phyloP scores from a whole-genome alignment of 2,888 invertebrate genomes.

The Ophioninae sp. region DNA sequence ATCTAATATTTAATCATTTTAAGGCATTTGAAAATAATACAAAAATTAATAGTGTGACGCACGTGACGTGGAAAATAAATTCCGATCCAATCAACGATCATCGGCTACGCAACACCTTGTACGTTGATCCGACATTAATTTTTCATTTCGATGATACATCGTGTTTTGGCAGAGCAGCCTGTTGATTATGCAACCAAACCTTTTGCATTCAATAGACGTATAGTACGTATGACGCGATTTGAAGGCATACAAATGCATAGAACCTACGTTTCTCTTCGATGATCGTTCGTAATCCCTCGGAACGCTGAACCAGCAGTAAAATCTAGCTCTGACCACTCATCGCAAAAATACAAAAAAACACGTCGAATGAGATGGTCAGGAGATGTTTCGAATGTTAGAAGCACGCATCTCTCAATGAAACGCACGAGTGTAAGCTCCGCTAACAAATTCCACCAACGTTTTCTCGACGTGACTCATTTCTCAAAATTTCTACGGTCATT shows the following conservation, averaged over 20 bases:
- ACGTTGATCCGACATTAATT: slow-evolving; percentile 8
- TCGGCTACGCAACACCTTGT: not conserved
- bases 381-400: slow-evolving; percentile 6
- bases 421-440: slow-evolving; percentile 7
- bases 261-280: not conserved
- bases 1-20: too few species aligned
- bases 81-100: not conserved
- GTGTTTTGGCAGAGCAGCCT: slow-evolving; percentile 32
- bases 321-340: slow-evolving; percentile 6
- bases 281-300: not conserved
- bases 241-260: not conserved
- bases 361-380: not conserved
- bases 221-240: not conserved
- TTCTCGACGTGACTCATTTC: not conserved
- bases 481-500: slow-evolving; percentile 5
- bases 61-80: not conserved
- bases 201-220: slow-evolving; percentile 24
- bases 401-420: slow-evolving; percentile 40
- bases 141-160: slow-evolving; percentile 4
- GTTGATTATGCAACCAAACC: slow-evolving; percentile 25
- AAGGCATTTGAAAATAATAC: not conserved
- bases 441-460: slow-evolving; percentile 14
- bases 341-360: slow-evolving; percentile 2
- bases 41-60: slow-evolving; percentile 7
- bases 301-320: not conserved